Evolutionary conservation across 2,797 vertebrate genomes (phyloP), one percentile per base, ranked within the genome.

Genomic region (Mus spretus): DNA sequence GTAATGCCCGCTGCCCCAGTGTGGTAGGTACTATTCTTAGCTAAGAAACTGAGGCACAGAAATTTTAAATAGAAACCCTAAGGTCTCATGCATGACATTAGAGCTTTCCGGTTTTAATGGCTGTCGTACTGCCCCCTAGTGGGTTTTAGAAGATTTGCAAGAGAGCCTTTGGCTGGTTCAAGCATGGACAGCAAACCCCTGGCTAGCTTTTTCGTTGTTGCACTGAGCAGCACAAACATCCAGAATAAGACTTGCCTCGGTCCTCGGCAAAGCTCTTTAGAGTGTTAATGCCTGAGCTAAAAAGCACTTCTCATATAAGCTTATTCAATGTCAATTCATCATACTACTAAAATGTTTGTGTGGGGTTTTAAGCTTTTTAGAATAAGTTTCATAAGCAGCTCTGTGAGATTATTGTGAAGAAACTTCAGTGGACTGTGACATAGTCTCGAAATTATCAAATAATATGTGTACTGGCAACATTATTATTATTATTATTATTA

Each of bases 381-480:
- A 89, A 34, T 78, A 53, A 47, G 26, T 72, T 72, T 94, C 53
- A 20, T 72, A 44, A 93, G 40, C 82, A 79, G 44, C 85, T 96
- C 77, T 5, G 40, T 8, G 96, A 95, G 65, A 61, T 84, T 82
- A 40, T 78, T 37, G 67, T 4, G 44, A 74, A 86, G 90, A 70
- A 65, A 44, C 44, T 34, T 31, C 40, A 84, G 70, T n/a, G 47
- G 55, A 80, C 61, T 80, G 77, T 93, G 75, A 83, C 26, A 40
- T 31, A n/a, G 24, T 80, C 37, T 96, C 53, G 67, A 72, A 95
- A 70, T 80, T 34, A 70, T 24, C 84, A 22, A 80, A n/a, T 70
- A 74, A 63, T 57, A 12, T 5, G 5, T 2, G 6, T n/a, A 0
- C 12, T 82, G 91, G 34, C 40, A 22, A 11, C 20, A 53, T n/a